Base-by-base conservation (phyloP, 2,797 vertebrate genomes). In the Rhinatrema bivittatum region DNA sequence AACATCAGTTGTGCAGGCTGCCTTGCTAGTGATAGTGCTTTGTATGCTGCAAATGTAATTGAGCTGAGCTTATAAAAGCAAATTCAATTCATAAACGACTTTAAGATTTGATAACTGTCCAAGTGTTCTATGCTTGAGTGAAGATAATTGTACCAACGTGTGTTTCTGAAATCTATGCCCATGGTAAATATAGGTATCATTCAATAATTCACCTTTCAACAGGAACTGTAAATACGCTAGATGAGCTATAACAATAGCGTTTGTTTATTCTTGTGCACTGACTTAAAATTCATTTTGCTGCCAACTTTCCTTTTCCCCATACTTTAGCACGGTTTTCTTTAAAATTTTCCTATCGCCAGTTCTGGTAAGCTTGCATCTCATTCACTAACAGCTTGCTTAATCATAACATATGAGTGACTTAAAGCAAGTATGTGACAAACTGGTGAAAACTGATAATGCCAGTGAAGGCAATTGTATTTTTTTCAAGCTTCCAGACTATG, bases 61-160 rank as follows among this genome's bases (percentile, higher is more conserved):
- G 39, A 44, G 10, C 16, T 60, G 39, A 61, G 44, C 24, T 50
- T 58, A 50, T 60, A 38, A 36, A 58, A 25, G 37, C 28, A 61
- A 70, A 73, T 77, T 66, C 42, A 9, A 66, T 73, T 60, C 32
- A 59, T 41, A 56, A 68, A 32, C 44, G 60, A 60, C 0, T 5
- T 42, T 53, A 32, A 53, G 37, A 53, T 69, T 71, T 59, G 33
- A 61, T 56, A 68, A 61, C 39, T 66, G 50, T 36, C 32, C 40
- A 54, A 41, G 50, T 8, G 11, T 42, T 71, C 43, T 36, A 39
- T 0, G 7, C 46, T 55, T 56, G 39, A 32, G 18, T 57, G 53
- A 65, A 56, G 47, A 54, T 30, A 45, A 54, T 53, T 62, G 21
- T 54, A 48, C 40, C 42, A 37, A 28, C 18, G 49, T 46, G 25